A percentile compares a stretch with the other conserved stretches of the same genome.
Conservation (phyloP, 2,888 invertebrate species). For the Siphonodentalium dalli region DNA sequence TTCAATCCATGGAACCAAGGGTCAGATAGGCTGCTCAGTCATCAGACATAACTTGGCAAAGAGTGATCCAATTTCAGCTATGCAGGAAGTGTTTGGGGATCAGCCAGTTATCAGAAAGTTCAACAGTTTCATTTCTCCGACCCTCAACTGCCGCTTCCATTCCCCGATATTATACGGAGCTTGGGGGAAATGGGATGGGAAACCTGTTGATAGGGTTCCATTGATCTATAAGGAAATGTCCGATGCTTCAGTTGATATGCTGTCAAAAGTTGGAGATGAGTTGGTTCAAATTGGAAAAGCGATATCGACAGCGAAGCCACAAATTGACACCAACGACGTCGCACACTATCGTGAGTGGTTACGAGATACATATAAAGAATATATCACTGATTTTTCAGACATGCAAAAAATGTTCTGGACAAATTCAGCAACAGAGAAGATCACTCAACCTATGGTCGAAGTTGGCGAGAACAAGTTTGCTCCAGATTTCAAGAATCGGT, state of each 20-base stretch:
- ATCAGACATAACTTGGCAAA: constrained; percentile 4
- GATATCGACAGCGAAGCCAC: constrained; percentile 22
- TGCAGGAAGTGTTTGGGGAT: constrained; percentile 22
- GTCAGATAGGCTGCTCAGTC: constrained; percentile 27
- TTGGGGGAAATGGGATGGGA: constrained; percentile 43
- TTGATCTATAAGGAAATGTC: constrained; percentile 44
- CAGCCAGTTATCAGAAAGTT: constrained; percentile 15
- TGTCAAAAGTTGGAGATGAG: constrained; percentile 35
- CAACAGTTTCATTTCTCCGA: constrained; percentile 33
- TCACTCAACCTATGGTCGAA: constrained; percentile 34
- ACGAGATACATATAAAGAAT: constrained; percentile 27
- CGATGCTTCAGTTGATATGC: constrained; percentile 24
- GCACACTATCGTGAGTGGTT: constrained; percentile 33
- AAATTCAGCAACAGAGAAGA: constrained; percentile 35
- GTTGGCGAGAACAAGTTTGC: constrained; percentile 29
- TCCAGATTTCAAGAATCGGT: constrained; percentile 38
- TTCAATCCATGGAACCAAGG: constrained; percentile 35
- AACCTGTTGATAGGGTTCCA: constrained; percentile 32
- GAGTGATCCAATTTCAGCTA: constrained; percentile 2
- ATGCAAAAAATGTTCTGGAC: constrained; percentile 27
- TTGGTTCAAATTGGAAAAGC: constrained; percentile 28
- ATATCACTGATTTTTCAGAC: constrained; percentile 26
- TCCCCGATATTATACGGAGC: constrained; percentile 43
- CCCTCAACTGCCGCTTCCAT: constrained; percentile 38
- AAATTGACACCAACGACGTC: constrained; percentile 24